phyloP scores from a whole-genome alignment of 37 sponge, comb jelly and placozoan species.

The Halisarca cf. caerulea region DNA sequence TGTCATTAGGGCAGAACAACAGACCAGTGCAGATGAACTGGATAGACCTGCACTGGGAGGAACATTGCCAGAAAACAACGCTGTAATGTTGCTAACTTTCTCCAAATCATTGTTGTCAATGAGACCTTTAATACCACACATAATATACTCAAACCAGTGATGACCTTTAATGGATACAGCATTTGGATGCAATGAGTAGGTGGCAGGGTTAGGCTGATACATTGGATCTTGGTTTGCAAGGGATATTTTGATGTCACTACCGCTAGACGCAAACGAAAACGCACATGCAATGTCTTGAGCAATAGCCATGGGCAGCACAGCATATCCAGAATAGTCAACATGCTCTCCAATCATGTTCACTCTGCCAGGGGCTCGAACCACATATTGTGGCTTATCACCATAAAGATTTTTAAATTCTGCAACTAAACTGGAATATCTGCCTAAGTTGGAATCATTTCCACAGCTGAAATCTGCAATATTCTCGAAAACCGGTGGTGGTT shows the following conservation, averaged over 20 bases:
- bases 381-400: slow-evolving; percentile 51
- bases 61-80: slow-evolving; percentile 82
- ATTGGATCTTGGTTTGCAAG: slow-evolving; percentile 47
- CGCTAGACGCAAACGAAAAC: neutral
- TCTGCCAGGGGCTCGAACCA: slow-evolving; percentile 93
- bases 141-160: slow-evolving; percentile 83
- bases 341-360: slow-evolving; percentile 99
- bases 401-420: slow-evolving; percentile 44
- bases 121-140: slow-evolving; percentile 85
- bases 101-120: slow-evolving; percentile 44
- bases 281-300: slow-evolving; percentile 87
- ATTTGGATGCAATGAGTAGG: neutral
- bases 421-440: slow-evolving; percentile 50
- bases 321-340: slow-evolving; percentile 97
- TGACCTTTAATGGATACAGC: slow-evolving; percentile 14
- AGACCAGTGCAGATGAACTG: slow-evolving; percentile 98
- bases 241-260: slow-evolving; percentile 7
- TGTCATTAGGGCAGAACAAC: slow-evolving; percentile 87
- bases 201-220: slow-evolving; percentile 34
- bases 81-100: slow-evolving; percentile 64
- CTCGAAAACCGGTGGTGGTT: slow-evolving; percentile 43
- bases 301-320: slow-evolving; percentile 95
- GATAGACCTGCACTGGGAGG: slow-evolving; percentile 95
- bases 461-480: slow-evolving; percentile 40
- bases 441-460: slow-evolving; percentile 52